Conservation (phyloP, 1,140 invertebrate species). For the Dendroctonus valens region DNA sequence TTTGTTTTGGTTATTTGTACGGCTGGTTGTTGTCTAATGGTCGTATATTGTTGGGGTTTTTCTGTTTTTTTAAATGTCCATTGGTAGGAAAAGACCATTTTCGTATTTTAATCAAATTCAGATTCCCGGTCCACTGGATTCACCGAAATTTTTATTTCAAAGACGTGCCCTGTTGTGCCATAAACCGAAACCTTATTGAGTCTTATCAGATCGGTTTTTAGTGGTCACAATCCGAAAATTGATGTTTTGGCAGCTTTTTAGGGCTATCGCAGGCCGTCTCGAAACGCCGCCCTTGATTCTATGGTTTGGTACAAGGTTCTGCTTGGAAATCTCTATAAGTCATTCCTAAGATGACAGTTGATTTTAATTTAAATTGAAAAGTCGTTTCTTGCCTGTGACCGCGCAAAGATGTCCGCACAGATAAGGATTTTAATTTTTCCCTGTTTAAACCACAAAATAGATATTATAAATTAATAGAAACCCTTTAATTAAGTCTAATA, state of each 20-base stretch:
- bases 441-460: not conserved
- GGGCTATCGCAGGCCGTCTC: too few species aligned
- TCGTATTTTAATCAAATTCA: too few species aligned
- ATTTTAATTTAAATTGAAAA: constrained; percentile 29
- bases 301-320: constrained; percentile 20
- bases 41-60: constrained; percentile 6
- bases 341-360: constrained; percentile 13
- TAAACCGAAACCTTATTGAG: constrained; percentile 24
- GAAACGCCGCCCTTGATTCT: not conserved
- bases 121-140: too few species aligned
- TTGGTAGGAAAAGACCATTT: too few species aligned
- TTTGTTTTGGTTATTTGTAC: constrained; percentile 32
- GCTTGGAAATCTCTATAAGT: constrained; percentile 22
- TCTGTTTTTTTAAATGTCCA: too few species aligned
- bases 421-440: constrained; percentile 7
- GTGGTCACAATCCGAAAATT: constrained; percentile 38
- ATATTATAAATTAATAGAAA: not conserved
- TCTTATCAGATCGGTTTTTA: constrained; percentile 38
- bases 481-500: constrained; percentile 19
- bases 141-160: too few species aligned
- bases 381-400: not conserved
- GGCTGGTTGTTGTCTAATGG: constrained; percentile 6
- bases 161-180: not conserved
- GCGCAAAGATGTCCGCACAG: not conserved
- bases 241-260: constrained; percentile 45